phyloP scores from a whole-genome alignment of 1,140 invertebrate genomes.

The Laodelphax striatellus region DNA sequence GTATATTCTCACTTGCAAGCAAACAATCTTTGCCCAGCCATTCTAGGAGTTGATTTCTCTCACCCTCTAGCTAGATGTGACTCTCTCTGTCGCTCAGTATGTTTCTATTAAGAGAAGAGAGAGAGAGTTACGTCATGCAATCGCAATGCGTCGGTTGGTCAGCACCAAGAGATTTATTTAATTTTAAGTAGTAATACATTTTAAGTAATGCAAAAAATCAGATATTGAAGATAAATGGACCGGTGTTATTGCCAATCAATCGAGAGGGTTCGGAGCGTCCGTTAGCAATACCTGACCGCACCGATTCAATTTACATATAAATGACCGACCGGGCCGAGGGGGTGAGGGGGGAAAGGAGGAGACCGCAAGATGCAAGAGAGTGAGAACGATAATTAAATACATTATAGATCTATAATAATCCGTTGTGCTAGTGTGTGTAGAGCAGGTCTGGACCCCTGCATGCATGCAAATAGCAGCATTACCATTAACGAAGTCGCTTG shows the following conservation, averaged over 20 bases:
- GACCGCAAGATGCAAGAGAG: background rate
- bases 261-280: background rate
- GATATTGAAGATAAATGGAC: background rate
- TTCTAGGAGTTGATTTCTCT: no score
- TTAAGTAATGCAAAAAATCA: background rate
- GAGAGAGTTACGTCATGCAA: no score
- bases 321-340: background rate
- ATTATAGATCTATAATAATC: constrained; percentile 2
- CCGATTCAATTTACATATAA: constrained; percentile 3
- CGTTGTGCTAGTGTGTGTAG: background rate
- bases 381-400: constrained; percentile 2
- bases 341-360: background rate
- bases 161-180: constrained; percentile 1
- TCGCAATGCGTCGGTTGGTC: no score
- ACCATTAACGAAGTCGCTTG: background rate
- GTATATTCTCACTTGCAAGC: no score
- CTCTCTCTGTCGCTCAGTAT: no score
- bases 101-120: no score
- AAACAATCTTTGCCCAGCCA: no score
- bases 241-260: constrained; percentile 2
- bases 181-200: constrained; percentile 2
- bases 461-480: constrained; percentile 1
- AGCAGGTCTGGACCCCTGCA: background rate
- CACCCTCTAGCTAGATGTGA: no score
- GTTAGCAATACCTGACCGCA: background rate